Evolutionary conservation across 2,797 vertebrate genomes (phyloP).

Genomic region (Urophycis tenuis): DNA sequence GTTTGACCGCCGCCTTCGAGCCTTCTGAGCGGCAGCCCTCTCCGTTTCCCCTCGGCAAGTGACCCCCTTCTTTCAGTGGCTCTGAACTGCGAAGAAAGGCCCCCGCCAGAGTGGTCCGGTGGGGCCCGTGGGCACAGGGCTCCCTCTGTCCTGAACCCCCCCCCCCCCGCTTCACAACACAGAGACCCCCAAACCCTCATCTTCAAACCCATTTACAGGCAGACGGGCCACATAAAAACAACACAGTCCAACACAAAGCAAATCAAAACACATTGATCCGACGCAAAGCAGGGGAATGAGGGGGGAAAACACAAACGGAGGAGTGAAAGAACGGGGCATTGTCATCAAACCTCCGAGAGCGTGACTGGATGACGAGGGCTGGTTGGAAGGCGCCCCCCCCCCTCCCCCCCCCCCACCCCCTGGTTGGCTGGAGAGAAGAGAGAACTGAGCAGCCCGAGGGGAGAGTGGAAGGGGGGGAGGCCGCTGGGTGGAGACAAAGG

Average conservation of each 20-base stretch:
- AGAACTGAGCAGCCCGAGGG: too few species aligned
- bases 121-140: constrained; percentile 64
- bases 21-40: constrained; percentile 58
- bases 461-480: too few species aligned
- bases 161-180: constrained; percentile 48
- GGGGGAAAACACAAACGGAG: too few species aligned
- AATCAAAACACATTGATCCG: too few species aligned
- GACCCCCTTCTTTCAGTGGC: constrained; percentile 54
- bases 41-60: constrained; percentile 56
- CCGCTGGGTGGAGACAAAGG: not conserved
- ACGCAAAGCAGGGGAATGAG: not conserved
- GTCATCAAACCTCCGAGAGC: not conserved
- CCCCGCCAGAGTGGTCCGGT: constrained; percentile 50
- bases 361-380: not conserved
- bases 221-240: not conserved
- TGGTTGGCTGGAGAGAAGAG: not conserved
- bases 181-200: constrained; percentile 42
- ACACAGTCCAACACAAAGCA: too few species aligned
- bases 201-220: constrained; percentile 18
- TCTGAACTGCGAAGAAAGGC: constrained; percentile 40
- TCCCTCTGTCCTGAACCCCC: constrained; percentile 62
- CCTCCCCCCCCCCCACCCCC: too few species aligned
- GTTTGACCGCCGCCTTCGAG: constrained; percentile 61
- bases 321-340: not conserved
- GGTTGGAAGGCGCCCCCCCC: not conserved